Base-by-base conservation (phyloP, 2,797 vertebrate genomes). In the Aeoliscus strigatus region DNA sequence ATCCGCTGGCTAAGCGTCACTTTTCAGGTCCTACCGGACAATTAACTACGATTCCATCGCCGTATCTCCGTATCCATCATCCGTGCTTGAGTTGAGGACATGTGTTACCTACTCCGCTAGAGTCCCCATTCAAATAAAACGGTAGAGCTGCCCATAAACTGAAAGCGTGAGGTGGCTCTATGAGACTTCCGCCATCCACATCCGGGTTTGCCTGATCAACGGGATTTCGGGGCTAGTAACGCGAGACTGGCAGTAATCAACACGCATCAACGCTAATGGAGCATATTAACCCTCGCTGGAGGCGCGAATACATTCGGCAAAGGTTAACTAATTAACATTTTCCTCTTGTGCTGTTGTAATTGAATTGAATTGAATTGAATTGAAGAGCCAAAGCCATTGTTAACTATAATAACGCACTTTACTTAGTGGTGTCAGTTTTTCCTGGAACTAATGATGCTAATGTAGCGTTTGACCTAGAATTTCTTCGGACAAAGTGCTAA, bases 151-250 rank as follows among this genome's bases (percentile, higher is more conserved):
- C 1, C 3, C 2, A 6, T 3, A 38, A 35, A 31, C 14, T 14
- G 16, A 8, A 73, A 74, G 63, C 31, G 65, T 73, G 77, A 79
- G 55, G 39, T 65, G 60, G 65, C 43, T 30, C 39, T 60, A 54
- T 4, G 35, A 41, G 4, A 41, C 54, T 79, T 79, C 80, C 80
- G 79, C 59, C 71, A 50, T 66, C 47, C 62, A 4, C 60, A 84
- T 86, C 83, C 83, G 60, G 75, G 66, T 81, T 70, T 13, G n/a
- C 26, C 21, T 27, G 4, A 5, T 29, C 0, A 1, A 60, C 70
- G 80, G 27, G 75, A 80, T 44, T 77, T 74, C 4, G 3, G 1
- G 1, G 0, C 9, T 14, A 27, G 0, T 64, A 39, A 4, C 81
- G 83, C 81, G 77, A 83, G 54, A 77, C 26, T 38, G 18, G 18